Conservation (phyloP, 1,140 invertebrate species). For the Drosophila carrolli region DNA sequence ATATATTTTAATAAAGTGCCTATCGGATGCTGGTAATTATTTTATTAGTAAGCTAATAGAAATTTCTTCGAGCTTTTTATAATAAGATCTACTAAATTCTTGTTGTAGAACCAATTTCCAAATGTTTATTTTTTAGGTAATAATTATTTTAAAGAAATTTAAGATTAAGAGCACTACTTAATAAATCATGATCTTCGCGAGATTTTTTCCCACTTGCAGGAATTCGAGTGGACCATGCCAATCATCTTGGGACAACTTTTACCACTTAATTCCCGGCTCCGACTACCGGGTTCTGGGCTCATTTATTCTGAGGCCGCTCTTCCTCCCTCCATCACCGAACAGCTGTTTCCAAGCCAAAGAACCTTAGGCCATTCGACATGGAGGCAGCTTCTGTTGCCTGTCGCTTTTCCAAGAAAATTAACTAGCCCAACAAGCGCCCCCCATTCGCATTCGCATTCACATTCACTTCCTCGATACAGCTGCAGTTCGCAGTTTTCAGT, state of each 20-base stretch:
- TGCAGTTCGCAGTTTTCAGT: constrained; percentile 27
- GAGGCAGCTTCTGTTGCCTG: constrained; percentile 61
- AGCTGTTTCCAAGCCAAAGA: constrained; percentile 57
- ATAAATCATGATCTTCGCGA: background rate
- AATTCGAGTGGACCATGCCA: background rate
- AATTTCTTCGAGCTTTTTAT: too few relatives aligned
- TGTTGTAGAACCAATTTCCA: too few relatives aligned
- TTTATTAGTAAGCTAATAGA: too few relatives aligned
- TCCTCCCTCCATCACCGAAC: constrained; percentile 21
- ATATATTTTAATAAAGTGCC: too few relatives aligned
- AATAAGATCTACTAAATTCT: too few relatives aligned
- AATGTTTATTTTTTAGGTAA: too few relatives aligned
- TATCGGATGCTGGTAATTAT: too few relatives aligned
- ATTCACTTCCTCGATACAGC: constrained; percentile 66
- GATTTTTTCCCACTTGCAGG: background rate
- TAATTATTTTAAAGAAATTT: too few relatives aligned
- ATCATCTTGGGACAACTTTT: constrained; percentile 36
- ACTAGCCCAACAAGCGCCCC: constrained; percentile 63
- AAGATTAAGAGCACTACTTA: background rate
- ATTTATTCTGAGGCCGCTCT: constrained; percentile 27
- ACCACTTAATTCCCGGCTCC: constrained; percentile 49
- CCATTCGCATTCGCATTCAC: constrained; percentile 35
- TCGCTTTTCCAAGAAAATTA: constrained; percentile 79
- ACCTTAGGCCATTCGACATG: constrained; percentile 34
- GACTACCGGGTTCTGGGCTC: constrained; percentile 37